Conservation (phyloP, 2,888 invertebrate genomes). For the Dione vanillae region DNA sequence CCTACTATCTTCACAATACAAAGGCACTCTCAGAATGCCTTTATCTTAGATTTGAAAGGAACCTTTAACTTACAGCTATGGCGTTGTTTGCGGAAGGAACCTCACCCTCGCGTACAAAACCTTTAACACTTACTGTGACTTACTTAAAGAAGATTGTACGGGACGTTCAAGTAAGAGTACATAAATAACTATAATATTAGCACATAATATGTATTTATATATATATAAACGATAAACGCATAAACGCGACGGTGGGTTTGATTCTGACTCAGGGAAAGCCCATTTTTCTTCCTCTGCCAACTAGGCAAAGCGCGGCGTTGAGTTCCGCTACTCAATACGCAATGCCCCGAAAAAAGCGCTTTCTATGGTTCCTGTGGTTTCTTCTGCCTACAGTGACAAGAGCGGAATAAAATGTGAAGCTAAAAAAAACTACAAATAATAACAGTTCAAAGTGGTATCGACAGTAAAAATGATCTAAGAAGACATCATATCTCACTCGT, state of each 20-base stretch:
- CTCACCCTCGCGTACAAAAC: slow-evolving; percentile 38
- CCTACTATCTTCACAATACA: too few relatives aligned
- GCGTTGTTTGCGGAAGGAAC: slow-evolving; percentile 54
- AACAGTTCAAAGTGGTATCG: too few relatives aligned
- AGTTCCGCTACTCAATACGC: not conserved
- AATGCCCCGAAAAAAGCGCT: not conserved
- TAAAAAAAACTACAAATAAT: too few relatives aligned
- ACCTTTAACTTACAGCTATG: slow-evolving; percentile 48
- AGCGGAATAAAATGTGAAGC: not conserved
- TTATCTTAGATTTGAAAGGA: not conserved
- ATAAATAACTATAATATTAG: not conserved
- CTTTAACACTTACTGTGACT: slow-evolving; percentile 51
- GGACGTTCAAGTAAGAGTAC: slow-evolving; percentile 43
- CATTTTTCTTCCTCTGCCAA: not conserved
- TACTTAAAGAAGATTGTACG: slow-evolving; percentile 50
- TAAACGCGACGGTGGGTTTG: not conserved
- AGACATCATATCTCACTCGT: too few relatives aligned
- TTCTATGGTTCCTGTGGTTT: too few relatives aligned
- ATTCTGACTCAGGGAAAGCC: too few relatives aligned
- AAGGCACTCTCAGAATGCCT: too few relatives aligned
- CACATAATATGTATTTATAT: not conserved
- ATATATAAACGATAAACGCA: too few relatives aligned
- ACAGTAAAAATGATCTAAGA: too few relatives aligned
- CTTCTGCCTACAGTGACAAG: not conserved
- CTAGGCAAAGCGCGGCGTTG: not conserved